Evolutionary conservation across 2,797 vertebrate species (phyloP).

Genomic region (Rhinichthys osculus): DNA sequence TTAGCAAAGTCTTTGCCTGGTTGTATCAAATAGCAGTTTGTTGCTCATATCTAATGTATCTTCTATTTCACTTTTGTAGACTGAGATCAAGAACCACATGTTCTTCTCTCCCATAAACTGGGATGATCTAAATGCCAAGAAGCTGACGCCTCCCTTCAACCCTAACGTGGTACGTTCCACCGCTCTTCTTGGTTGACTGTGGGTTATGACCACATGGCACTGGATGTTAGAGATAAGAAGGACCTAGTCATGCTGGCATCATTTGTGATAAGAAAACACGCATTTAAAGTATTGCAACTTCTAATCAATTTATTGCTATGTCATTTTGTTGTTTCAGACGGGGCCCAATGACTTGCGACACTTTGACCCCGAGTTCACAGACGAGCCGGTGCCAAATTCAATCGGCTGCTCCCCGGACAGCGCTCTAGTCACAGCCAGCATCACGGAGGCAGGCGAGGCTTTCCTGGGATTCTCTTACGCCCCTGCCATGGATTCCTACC

Average conservation of each 20-base stretch:
- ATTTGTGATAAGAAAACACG: background rate
- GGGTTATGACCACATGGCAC: background rate
- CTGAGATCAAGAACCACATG: conserved; percentile 96
- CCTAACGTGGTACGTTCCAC: conserved; percentile 92
- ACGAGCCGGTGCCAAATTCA: conserved; percentile 95
- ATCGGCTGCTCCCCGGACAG: conserved; percentile 96
- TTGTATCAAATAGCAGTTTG: background rate
- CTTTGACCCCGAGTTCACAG: conserved; percentile 98
- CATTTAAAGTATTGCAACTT: background rate
- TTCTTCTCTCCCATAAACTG: conserved; percentile 99
- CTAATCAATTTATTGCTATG: background rate
- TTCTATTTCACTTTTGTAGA: conserved; percentile 75
- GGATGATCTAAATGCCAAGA: conserved; percentile 98
- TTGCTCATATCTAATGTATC: conserved; percentile 2
- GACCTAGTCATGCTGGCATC: background rate
- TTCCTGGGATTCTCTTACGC: conserved; percentile 97
- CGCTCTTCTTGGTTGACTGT: background rate
- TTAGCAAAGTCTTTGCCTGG: background rate
- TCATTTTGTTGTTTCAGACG: conserved; percentile 75
- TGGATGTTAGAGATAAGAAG: background rate
- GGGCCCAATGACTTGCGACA: conserved; percentile 94
- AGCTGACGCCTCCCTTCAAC: conserved; percentile 98
- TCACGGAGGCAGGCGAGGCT: conserved; percentile 93
- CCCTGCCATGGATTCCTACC: conserved; percentile 90
- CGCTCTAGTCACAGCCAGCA: conserved; percentile 90